A percentile compares a stretch with the other conserved stretches of the same genome.
Evolutionary conservation across 2,113 vertebrate species (phyloP).

Genomic region (Agelaius tricolor): DNA sequence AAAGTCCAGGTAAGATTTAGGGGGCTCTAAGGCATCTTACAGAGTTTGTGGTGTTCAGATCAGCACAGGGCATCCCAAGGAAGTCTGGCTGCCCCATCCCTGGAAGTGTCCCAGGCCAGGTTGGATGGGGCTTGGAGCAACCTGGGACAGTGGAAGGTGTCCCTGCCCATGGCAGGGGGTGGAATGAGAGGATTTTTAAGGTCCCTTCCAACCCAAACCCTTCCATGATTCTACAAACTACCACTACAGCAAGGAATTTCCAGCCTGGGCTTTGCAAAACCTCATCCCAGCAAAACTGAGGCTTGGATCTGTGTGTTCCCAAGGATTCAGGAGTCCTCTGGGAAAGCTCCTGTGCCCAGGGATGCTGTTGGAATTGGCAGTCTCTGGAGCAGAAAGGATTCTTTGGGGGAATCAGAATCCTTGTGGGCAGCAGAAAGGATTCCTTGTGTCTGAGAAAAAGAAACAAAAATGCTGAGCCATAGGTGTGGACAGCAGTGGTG

Average conservation of each 20-base stretch:
- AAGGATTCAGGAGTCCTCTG: not conserved
- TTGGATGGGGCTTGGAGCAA: rapidly evolving
- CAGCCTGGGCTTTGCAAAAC: not conserved
- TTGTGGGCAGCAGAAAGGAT: not conserved
- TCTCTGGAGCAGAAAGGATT: not conserved
- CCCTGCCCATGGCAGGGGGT: not conserved
- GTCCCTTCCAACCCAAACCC: not conserved
- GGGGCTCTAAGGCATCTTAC: not conserved
- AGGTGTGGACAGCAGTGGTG: not conserved
- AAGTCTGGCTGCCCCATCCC: too few relatives aligned
- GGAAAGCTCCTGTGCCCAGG: not conserved
- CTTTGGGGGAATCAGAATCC: not conserved
- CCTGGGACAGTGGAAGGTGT: not conserved
- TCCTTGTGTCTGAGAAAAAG: not conserved
- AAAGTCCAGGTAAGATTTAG: not conserved
- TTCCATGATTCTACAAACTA: not conserved
- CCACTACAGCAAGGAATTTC: not conserved
- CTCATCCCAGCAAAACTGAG: not conserved
- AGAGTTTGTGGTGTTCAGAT: not conserved
- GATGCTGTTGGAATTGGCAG: not conserved
- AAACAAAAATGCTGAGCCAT: not conserved
- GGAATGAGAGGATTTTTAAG: not conserved
- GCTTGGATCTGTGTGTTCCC: not conserved
- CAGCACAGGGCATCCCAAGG: not conserved
- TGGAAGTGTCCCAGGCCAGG: not conserved